Base-by-base conservation (phyloP, 2,888 invertebrate species). In the Caenorhabditis macrosperma region DNA sequence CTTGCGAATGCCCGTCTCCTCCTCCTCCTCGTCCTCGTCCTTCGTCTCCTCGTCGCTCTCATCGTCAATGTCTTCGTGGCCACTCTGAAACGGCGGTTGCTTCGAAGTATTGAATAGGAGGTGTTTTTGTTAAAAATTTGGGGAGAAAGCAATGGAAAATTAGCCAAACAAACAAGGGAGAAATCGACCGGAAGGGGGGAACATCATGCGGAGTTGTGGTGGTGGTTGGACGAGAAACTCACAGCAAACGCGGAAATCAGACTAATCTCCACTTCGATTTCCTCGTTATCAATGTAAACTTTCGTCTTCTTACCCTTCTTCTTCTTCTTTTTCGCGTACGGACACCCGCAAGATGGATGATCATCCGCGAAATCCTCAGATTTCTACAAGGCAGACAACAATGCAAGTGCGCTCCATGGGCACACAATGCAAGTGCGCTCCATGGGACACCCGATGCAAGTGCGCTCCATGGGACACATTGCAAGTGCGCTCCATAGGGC, bases 21-120 rank as follows among this genome's bases (percentile, higher is more conserved):
- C 82, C 38, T 83, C 82, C 28, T 87, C 87, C 30, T 86, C 87
- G 26, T 85, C 85, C 44, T 86, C 85, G 33, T 85, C 82, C 50
- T 85, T 82, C 30, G 69, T 78, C 52, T 85, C 86, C 38, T 82
- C 81, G 17, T 84, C 84, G 55, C 79, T 79, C 7, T 82, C 75
- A 26, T 86, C 72, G 64, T 72, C 86, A 22, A 79, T 67, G 38
- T 86, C 82, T 54, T 86, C 85, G 50, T 85, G 82, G n/a, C 82
- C 82, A 48, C 83, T 84, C 82, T 86, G 72, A 61, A 78, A 68
- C n/a, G n/a, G n/a, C 10, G 30, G n/a, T 26, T 57, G 26, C 24
- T n/a, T n/a, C n/a, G 59, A 10, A 46, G 41, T 61, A 10, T 30
- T 24, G 46, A n/a, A n/a, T n/a, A n/a, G n/a, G n/a, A n/a, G n/a